phyloP scores from a whole-genome alignment of 2,797 vertebrate species.

The Neosilurus hyrtlii region DNA sequence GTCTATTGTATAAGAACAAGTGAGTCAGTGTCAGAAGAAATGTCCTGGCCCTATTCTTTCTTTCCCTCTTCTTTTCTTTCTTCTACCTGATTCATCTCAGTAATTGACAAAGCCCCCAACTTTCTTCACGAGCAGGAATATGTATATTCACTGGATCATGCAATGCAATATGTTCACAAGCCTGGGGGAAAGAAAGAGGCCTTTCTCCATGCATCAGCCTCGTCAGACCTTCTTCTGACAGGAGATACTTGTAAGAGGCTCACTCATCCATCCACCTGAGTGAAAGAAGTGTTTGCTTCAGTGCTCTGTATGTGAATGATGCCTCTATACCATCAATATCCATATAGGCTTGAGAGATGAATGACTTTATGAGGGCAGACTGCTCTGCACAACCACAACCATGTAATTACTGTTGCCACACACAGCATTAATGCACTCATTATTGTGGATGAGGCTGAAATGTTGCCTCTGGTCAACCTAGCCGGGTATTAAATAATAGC shows the following conservation, averaged over 20 bases:
- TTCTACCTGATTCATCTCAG: slow-evolving; percentile 60
- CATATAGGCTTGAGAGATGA: slow-evolving; percentile 38
- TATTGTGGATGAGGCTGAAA: slow-evolving; percentile 25
- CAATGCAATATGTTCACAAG: slow-evolving; percentile 70
- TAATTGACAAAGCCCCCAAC: slow-evolving; percentile 50
- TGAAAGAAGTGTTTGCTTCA: slow-evolving; percentile 77
- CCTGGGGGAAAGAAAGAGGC: slow-evolving; percentile 68
- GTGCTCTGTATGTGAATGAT: slow-evolving; percentile 62
- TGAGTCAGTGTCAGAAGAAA: slow-evolving; percentile 66
- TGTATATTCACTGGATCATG: slow-evolving; percentile 70
- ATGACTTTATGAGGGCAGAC: slow-evolving; percentile 38
- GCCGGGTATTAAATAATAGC: slow-evolving; percentile 1
- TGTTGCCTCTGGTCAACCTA: slow-evolving; percentile 12
- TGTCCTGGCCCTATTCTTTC: slow-evolving; percentile 49
- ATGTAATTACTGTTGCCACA: slow-evolving; percentile 44
- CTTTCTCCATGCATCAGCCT: slow-evolving; percentile 72
- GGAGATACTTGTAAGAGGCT: slow-evolving; percentile 73
- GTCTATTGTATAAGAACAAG: slow-evolving; percentile 66
- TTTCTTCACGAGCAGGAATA: slow-evolving; percentile 56
- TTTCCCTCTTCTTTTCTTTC: slow-evolving; percentile 42
- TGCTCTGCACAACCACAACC: slow-evolving; percentile 28
- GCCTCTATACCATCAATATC: slow-evolving; percentile 55
- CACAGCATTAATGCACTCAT: slow-evolving; percentile 33
- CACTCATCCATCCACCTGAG: slow-evolving; percentile 76
- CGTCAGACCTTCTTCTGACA: slow-evolving; percentile 63